Evolutionary conservation across 2,113 vertebrate genomes (phyloP).

Genomic region (Brachypodius melanocephalos): DNA sequence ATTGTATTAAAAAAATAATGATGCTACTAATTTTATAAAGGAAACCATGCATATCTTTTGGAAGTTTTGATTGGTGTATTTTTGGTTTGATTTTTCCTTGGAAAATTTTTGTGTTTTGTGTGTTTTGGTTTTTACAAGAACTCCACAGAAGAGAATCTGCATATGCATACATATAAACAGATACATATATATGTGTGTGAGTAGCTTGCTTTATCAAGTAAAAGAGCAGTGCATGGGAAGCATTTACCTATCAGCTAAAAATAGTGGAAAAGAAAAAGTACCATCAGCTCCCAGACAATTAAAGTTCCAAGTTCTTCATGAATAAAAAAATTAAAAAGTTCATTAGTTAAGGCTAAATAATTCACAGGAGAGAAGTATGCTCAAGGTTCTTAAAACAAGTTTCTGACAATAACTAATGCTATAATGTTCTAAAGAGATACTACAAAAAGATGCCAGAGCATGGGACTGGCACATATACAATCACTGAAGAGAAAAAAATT

Average conservation of each 20-base stretch:
- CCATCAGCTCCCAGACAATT: not conserved
- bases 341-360: not conserved
- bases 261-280: not conserved
- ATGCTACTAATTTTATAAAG: not conserved
- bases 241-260: not conserved
- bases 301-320: not conserved
- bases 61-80: not conserved
- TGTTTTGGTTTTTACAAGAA: not conserved
- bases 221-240: not conserved
- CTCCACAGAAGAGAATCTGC: not conserved
- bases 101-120: not conserved
- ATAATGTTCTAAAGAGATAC: not conserved
- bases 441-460: not conserved
- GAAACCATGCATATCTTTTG: not conserved
- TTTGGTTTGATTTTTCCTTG: not conserved
- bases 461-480: not conserved
- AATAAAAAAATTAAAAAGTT: not conserved
- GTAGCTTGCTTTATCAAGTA: not conserved
- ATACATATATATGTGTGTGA: rapidly evolving
- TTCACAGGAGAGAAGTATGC: not conserved
- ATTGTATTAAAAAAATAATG: not conserved
- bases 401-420: not conserved
- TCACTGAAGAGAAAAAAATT: not conserved
- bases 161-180: not conserved
- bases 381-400: not conserved